Conservation (phyloP, 2,888 invertebrate species). For the Noctua pronuba region DNA sequence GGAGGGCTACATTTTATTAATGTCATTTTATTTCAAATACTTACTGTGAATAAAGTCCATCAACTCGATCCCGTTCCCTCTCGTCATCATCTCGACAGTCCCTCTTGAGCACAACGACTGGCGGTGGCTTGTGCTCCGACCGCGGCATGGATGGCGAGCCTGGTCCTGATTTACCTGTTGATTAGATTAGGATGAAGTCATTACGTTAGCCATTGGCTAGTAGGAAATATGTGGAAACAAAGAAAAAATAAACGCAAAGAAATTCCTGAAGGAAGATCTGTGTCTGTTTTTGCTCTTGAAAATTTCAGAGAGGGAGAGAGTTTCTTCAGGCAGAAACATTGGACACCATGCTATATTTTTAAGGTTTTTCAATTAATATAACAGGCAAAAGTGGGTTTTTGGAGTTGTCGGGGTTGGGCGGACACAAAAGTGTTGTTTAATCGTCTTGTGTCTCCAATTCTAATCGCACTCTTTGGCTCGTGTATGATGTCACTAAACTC, state of each 20-base stretch:
- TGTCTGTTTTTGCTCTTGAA: background rate
- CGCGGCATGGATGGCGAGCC: constrained; percentile 91
- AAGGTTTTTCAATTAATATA: background rate
- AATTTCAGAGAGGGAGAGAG: background rate
- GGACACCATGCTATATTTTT: background rate
- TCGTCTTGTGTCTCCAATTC: background rate
- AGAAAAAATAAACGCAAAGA: background rate
- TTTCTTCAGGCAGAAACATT: background rate
- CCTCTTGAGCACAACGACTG: constrained; percentile 97
- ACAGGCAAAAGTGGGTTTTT: background rate
- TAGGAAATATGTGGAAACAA: background rate
- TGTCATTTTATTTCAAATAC: constrained; percentile 45
- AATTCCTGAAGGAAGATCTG: background rate
- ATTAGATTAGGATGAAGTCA: background rate
- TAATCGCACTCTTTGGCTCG: background rate
- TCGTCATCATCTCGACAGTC: constrained; percentile 96
- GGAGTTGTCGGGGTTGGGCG: background rate
- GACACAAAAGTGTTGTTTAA: background rate
- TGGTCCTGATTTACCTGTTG: constrained; percentile 88
- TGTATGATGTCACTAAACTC: background rate
- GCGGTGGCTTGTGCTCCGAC: constrained; percentile 95
- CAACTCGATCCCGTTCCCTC: constrained; percentile 81
- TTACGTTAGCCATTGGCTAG: no score
- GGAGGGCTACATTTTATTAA: background rate
- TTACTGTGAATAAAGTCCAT: constrained; percentile 88